phyloP scores from a whole-genome alignment of 2,888 invertebrate species.

The Caenorhabditis sp. region DNA sequence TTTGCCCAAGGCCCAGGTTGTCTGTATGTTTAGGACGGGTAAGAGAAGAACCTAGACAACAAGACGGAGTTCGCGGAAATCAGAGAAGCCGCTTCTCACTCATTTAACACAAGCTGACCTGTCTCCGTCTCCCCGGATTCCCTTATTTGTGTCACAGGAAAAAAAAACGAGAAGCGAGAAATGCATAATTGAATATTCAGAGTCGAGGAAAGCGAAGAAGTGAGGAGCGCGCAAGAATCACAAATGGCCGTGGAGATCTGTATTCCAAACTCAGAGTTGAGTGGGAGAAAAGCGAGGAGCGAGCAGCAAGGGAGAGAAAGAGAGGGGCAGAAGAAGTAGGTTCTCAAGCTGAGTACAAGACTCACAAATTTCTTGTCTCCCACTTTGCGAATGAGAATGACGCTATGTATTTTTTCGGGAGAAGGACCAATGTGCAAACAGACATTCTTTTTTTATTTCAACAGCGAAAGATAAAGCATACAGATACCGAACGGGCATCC shows the following conservation, averaged over 20 bases:
- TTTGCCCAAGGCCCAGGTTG: too few species aligned
- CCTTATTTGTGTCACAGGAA: conserved; percentile 9
- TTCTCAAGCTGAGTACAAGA: conserved; percentile 45
- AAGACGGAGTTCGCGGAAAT: conserved; percentile 23
- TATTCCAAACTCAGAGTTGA: conserved; percentile 14
- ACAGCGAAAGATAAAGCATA: conserved; percentile 45
- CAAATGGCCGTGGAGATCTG: conserved; percentile 32
- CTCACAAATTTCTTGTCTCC: conserved; percentile 37
- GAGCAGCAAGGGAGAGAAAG: too few species aligned
- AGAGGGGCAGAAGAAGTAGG: conserved; percentile 15
- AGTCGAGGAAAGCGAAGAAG: conserved; percentile 11
- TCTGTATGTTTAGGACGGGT: too few species aligned
- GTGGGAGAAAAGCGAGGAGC: neutral
- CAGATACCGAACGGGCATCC: conserved; percentile 43
- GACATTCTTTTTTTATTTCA: conserved; percentile 53
- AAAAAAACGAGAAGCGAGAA: conserved; percentile 26
- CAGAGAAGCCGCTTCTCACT: conserved; percentile 35
- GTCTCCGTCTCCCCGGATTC: conserved; percentile 10
- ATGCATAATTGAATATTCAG: conserved; percentile 54
- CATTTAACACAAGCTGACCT: conserved; percentile 50
- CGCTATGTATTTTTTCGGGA: conserved; percentile 44
- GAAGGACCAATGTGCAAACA: conserved; percentile 56
- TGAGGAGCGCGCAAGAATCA: conserved; percentile 33
- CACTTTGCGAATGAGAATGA: conserved; percentile 52
- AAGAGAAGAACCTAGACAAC: neutral